These are phyloP conservation scores for Martes flavigula DNA, from an alignment of 2,797 vertebrate species.

Conservation along the genomic window DNA sequence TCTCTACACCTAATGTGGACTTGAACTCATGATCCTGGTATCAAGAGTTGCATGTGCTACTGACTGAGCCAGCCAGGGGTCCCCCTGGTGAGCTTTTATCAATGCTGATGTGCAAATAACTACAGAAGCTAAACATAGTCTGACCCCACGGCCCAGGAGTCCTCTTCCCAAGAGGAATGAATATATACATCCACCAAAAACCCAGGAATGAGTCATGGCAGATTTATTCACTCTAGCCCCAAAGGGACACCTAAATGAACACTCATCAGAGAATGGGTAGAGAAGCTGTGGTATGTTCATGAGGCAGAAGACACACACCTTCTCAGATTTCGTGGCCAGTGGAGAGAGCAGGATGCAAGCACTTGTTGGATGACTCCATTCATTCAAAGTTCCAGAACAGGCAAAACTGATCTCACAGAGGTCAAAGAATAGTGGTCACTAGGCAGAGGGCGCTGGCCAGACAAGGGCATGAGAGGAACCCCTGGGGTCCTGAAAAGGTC, in stretches of 20 bases:
- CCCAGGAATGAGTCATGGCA: not conserved
- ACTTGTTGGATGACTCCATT: not conserved
- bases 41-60: not conserved
- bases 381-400: not conserved
- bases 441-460: not conserved
- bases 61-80: not conserved
- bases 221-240: not conserved
- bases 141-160: not conserved
- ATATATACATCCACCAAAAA: not conserved
- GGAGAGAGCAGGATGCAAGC: not conserved
- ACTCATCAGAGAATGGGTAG: not conserved
- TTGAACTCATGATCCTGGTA: not conserved
- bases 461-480: not conserved
- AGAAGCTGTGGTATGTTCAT: not conserved
- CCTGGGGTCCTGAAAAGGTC: not conserved
- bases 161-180: not conserved
- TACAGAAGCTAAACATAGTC: not conserved
- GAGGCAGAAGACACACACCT: not conserved
- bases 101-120: not conserved
- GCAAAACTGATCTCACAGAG: not conserved
- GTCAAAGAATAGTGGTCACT: not conserved
- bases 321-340: not conserved
- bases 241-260: not conserved
- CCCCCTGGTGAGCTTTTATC: not conserved
- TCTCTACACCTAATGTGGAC: not conserved